Evolutionary conservation across 2,113 vertebrate genomes (phyloP).

Genomic region (Vimba vimba): DNA sequence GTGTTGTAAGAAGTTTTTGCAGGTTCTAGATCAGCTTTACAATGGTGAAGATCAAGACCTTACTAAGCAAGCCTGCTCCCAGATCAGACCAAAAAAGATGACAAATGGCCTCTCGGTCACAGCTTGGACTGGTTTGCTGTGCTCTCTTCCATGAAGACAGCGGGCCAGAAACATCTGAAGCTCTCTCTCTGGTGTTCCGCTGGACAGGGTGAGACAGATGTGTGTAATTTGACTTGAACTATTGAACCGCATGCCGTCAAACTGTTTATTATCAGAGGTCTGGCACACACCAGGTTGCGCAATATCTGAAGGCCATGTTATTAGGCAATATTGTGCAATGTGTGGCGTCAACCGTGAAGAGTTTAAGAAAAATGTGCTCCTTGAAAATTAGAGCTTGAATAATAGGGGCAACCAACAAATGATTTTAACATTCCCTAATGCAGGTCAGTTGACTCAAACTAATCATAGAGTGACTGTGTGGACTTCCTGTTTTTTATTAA

Average conservation of each 20-base stretch:
- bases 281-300: slow-evolving; percentile 43
- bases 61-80: slow-evolving; percentile 2
- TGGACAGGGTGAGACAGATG: slow-evolving; percentile 56
- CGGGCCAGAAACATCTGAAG: slow-evolving; percentile 56
- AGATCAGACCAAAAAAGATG: slow-evolving; percentile 21
- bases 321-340: slow-evolving; percentile 56
- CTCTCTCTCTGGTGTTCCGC: slow-evolving; percentile 53
- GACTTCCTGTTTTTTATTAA: slow-evolving; percentile 39
- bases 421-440: background rate
- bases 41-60: background rate
- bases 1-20: background rate
- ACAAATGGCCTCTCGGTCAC: slow-evolving; percentile 50
- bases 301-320: slow-evolving; percentile 54
- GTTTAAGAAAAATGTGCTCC: slow-evolving; percentile 21
- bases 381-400: background rate
- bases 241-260: slow-evolving; percentile 57
- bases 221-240: slow-evolving; percentile 61
- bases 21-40: background rate
- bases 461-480: background rate
- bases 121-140: slow-evolving; percentile 51
- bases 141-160: slow-evolving; percentile 42
- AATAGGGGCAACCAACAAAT: slow-evolving; percentile 21
- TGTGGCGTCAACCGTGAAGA: slow-evolving; percentile 10
- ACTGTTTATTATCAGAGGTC: slow-evolving; percentile 61
- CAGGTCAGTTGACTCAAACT: slow-evolving; percentile 22